Base-by-base conservation (phyloP, 2,113 vertebrate genomes). In the Aspiorhynchus laticeps region DNA sequence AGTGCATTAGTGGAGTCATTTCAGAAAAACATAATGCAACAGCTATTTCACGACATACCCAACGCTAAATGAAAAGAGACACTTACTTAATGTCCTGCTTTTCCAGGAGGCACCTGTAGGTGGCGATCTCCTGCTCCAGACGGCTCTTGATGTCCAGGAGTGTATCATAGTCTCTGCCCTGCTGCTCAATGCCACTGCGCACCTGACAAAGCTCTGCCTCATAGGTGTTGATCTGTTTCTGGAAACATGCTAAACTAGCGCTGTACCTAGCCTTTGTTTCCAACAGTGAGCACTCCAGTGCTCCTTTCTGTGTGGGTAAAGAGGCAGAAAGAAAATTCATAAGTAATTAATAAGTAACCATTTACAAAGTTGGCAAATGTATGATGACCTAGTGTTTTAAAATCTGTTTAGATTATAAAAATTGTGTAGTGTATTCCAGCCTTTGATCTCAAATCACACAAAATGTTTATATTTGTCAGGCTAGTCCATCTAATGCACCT, bases 81-180 rank as follows among this genome's bases (percentile, higher is more conserved):
- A 8, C 31, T 43, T 93, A 96, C 94, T 92, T 93, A 85, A 90
- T 90, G 59, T 95, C 94, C 74, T 96, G 95, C 69, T 92, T 92
- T 17, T 96, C 95, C 91, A 96, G 90, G 38, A 96, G 94, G 28
- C 91, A 90, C 87, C 95, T 95, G 93, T 96, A 96, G 79, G 92
- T 94, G 17, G 94, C 90, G 38, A 96, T 96, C 92, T 96, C 95
- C 85, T 95, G 90, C 91, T 96, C 95, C 88, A 96, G 91, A n/a
- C 94, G 93, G 26, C 48, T 51, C 14, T 51, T 51, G 15, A 51
- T 51, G 48, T 51, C 48, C 48, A 51, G 48, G 84, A 96, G 92
- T 90, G 94, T 91, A 67, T 4, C 89, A 91, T 96, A 96, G 0
- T 96, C 95, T 9, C 92, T 92, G 33, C 93, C 91, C 92, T 96